phyloP scores from a whole-genome alignment of 2,888 invertebrate genomes.

The Xestia c-nigrum region DNA sequence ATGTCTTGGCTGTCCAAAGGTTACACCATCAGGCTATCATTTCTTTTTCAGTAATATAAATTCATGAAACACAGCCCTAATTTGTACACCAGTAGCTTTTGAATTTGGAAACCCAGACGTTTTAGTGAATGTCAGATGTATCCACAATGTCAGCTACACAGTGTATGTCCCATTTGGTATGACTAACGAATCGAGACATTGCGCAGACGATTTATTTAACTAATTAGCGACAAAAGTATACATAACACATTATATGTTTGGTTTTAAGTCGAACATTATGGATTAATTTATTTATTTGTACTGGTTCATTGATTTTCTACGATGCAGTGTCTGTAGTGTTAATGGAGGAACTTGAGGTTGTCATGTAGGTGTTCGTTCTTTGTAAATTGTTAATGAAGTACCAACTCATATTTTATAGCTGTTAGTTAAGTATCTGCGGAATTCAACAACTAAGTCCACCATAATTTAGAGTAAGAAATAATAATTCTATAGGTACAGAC shows the following conservation, averaged over 20 bases:
- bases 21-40: too few species aligned
- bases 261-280: neutral
- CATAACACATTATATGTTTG: neutral
- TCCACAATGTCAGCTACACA: constrained; percentile 42
- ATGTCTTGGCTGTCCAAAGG: too few species aligned
- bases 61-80: neutral
- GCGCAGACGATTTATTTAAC: constrained; percentile 67
- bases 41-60: neutral
- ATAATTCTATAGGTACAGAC: neutral
- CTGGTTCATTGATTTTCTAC: constrained; percentile 13
- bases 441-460: neutral
- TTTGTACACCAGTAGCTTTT: neutral
- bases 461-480: neutral
- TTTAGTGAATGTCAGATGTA: constrained; percentile 27
- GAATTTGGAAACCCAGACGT: constrained; percentile 5
- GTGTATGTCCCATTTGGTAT: constrained; percentile 64
- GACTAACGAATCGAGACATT: constrained; percentile 71
- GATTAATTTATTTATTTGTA: constrained; percentile 33
- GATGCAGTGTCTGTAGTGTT: neutral
- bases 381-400: neutral
- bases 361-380: neutral
- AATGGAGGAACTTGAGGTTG: neutral
- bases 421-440: too few species aligned
- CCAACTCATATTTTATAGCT: neutral
- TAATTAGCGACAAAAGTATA: constrained; percentile 62